A percentile compares a stretch with the other conserved stretches of the same genome.
Evolutionary conservation across 2,797 vertebrate genomes (phyloP).

Genomic region (Sebastes hubbsi): DNA sequence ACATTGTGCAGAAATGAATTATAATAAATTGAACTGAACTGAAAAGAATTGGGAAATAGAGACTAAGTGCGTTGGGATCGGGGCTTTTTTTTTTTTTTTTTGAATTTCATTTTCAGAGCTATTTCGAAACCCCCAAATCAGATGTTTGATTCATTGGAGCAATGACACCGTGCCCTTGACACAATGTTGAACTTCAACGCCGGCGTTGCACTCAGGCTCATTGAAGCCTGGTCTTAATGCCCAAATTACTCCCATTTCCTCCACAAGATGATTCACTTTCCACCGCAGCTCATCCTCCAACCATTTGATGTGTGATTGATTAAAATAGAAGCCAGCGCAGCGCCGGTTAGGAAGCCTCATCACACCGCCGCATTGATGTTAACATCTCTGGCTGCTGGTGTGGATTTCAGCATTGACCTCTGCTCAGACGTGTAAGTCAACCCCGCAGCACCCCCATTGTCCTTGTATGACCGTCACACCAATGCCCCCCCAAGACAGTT

Average conservation of each 20-base stretch:
- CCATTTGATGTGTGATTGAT: slow-evolving; percentile 68
- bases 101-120: slow-evolving; percentile 42
- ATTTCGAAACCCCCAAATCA: slow-evolving; percentile 19
- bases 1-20: slow-evolving; percentile 61
- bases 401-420: slow-evolving; percentile 76
- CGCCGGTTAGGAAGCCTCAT: slow-evolving; percentile 25
- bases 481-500: slow-evolving; percentile 49
- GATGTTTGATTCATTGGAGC: slow-evolving; percentile 40
- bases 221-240: slow-evolving; percentile 23
- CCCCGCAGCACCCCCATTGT: slow-evolving; percentile 52
- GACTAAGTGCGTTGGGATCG: slow-evolving; percentile 30
- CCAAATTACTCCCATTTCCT: slow-evolving; percentile 57
- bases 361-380: slow-evolving; percentile 44
- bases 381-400: slow-evolving; percentile 64
- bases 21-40: slow-evolving; percentile 61
- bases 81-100: slow-evolving; percentile 2
- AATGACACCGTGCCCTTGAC: slow-evolving; percentile 58
- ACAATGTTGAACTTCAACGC: slow-evolving; percentile 34
- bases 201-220: slow-evolving; percentile 4
- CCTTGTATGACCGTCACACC: slow-evolving; percentile 75
- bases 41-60: slow-evolving; percentile 55
- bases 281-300: slow-evolving; percentile 46
- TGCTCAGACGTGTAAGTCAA: slow-evolving; percentile 66
- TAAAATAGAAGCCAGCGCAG: slow-evolving; percentile 52
- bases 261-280: slow-evolving; percentile 56